Evolutionary conservation across 2,797 vertebrate species (phyloP).

Genomic region (Ctenochaetus hawaiiensis): DNA sequence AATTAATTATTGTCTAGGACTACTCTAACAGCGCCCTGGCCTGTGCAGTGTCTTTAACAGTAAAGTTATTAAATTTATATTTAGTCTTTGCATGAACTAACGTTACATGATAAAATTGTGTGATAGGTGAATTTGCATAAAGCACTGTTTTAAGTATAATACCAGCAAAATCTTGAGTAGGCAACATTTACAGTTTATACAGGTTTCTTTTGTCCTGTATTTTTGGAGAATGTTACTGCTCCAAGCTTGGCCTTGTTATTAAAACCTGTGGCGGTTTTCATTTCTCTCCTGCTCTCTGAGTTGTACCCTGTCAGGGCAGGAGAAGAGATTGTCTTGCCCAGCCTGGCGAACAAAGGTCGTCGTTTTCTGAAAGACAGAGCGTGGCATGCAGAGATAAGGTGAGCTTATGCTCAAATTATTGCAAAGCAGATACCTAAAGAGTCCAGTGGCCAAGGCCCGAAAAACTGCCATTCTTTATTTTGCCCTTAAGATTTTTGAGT

Average conservation of each 20-base stretch:
- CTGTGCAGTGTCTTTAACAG: no score
- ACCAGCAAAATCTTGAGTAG: neutral
- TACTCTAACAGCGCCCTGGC: no score
- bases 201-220: slow-evolving; percentile 33
- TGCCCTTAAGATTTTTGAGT: slow-evolving; percentile 40
- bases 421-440: slow-evolving; percentile 53
- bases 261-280: slow-evolving; percentile 50
- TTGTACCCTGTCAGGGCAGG: slow-evolving; percentile 42
- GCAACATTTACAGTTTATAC: slow-evolving; percentile 8
- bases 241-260: slow-evolving; percentile 33
- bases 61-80: no score
- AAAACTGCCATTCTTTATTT: slow-evolving; percentile 29
- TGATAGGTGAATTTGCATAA: neutral
- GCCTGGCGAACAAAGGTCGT: slow-evolving; percentile 76
- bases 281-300: slow-evolving; percentile 27
- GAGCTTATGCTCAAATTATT: slow-evolving; percentile 60
- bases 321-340: slow-evolving; percentile 39
- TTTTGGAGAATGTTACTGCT: slow-evolving; percentile 33
- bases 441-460: slow-evolving; percentile 43
- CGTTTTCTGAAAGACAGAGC: slow-evolving; percentile 66
- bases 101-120: neutral
- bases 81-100: no score
- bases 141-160: neutral
- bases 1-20: no score
- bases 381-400: slow-evolving; percentile 77